phyloP scores from a whole-genome alignment of 2,797 vertebrate genomes.

The Xenentodon cancila region DNA sequence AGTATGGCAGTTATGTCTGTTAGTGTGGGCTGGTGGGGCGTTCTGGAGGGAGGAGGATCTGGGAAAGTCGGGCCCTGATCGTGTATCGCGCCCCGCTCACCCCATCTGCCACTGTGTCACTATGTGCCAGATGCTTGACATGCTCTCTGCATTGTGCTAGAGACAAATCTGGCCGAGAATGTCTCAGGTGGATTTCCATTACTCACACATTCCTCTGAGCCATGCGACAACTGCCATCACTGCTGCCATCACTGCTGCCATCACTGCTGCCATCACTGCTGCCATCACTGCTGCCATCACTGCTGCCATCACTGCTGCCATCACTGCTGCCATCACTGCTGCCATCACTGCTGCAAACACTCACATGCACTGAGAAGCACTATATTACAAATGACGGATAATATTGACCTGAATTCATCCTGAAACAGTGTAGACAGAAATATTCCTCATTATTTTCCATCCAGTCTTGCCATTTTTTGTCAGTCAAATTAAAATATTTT shows the following conservation, averaged over 20 bases:
- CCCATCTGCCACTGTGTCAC: slow-evolving; percentile 15
- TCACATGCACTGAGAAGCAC: background rate
- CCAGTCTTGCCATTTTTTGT: too few species aligned
- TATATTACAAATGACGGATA: background rate
- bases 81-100: background rate
- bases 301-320: too few species aligned
- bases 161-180: slow-evolving; percentile 39
- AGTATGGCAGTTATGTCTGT: slow-evolving; percentile 3
- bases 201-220: slow-evolving; percentile 19
- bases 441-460: background rate
- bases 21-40: background rate
- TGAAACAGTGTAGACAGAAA: background rate
- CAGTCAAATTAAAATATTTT: too few species aligned
- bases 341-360: too few species aligned
- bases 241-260: background rate
- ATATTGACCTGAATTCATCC: background rate
- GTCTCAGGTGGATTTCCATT: slow-evolving; percentile 14
- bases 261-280: too few species aligned
- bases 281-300: too few species aligned
- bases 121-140: slow-evolving; percentile 28
- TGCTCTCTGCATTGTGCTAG: slow-evolving; percentile 14
- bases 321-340: too few species aligned
- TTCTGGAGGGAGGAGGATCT: background rate
- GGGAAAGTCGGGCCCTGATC: background rate
- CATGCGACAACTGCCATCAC: background rate